Evolutionary conservation across 1,140 invertebrate genomes (phyloP).

Genomic region (Venturia canescens): DNA sequence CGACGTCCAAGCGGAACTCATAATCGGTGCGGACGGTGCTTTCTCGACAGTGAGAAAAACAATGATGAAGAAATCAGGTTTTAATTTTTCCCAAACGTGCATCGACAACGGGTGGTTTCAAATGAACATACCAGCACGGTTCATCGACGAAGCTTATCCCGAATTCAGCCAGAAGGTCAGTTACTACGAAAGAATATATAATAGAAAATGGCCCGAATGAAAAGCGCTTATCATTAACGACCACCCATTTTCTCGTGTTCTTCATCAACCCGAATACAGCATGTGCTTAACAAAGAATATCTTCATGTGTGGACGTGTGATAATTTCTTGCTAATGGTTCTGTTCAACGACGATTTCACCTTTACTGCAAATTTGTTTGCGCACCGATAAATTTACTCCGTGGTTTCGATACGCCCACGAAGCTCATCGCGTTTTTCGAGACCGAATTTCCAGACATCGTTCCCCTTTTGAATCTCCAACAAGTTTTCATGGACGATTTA

Average conservation of each 20-base stretch:
- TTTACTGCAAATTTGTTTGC: conserved; percentile 98
- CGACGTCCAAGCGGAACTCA: conserved; percentile 83
- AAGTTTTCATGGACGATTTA: conserved; percentile 85
- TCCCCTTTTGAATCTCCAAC: conserved; percentile 88
- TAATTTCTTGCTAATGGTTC: conserved; percentile 97
- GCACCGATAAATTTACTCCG: conserved; percentile 93
- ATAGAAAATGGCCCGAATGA: too few relatives aligned
- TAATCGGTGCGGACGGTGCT: conserved; percentile 97
- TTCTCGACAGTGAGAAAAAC: conserved; percentile 90
- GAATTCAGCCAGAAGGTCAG: conserved; percentile 74
- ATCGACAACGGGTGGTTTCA: conserved; percentile 98
- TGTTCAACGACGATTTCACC: conserved; percentile 95
- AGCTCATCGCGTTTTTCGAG: conserved; percentile 89
- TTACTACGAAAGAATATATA: too few relatives aligned
- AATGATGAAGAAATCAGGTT: conserved; percentile 89
- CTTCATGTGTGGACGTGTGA: conserved; percentile 98
- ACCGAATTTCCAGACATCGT: too few relatives aligned
- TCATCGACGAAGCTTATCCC: conserved; percentile 75
- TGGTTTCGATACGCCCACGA: conserved; percentile 80
- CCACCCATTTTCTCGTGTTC: neutral
- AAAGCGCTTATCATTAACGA: neutral
- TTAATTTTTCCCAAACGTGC: conserved; percentile 93
- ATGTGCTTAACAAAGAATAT: conserved; percentile 91
- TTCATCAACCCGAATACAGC: conserved; percentile 78
- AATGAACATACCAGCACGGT: conserved; percentile 87